phyloP scores from a whole-genome alignment of 2,888 invertebrate species.

The Drosophila multiciliata region DNA sequence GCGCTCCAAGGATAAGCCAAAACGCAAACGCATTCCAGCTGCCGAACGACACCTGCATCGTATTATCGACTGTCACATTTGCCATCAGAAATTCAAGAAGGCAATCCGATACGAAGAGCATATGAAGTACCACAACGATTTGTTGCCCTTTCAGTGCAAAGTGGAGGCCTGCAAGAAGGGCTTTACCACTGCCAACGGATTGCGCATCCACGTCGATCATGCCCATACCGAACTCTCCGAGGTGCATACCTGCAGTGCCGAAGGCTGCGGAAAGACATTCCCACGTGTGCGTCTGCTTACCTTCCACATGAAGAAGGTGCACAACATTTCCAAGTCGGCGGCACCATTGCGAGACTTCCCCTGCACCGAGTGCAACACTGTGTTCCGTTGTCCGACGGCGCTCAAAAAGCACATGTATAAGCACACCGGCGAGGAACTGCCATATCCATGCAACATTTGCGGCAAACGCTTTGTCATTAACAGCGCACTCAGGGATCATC shows the following conservation, averaged over 20 bases:
- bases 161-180: conserved; percentile 81
- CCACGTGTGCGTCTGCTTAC: conserved; percentile 80
- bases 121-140: conserved; percentile 83
- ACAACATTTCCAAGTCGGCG: conserved; percentile 76
- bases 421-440: conserved; percentile 82
- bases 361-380: conserved; percentile 83
- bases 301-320: conserved; percentile 80
- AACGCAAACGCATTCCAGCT: conserved; percentile 72
- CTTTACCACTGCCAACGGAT: conserved; percentile 80
- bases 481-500: conserved; percentile 82
- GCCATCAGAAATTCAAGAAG: conserved; percentile 82
- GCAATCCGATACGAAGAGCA: conserved; percentile 80
- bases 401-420: conserved; percentile 83
- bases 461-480: conserved; percentile 83
- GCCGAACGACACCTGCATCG: conserved; percentile 76
- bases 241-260: conserved; percentile 76
- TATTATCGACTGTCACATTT: conserved; percentile 82
- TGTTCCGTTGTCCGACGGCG: conserved; percentile 83
- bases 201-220: conserved; percentile 80
- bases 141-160: conserved; percentile 81
- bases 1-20: conserved; percentile 57
- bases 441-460: conserved; percentile 83
- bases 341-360: conserved; percentile 79
- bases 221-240: conserved; percentile 82
- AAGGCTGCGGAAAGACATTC: conserved; percentile 81